Percentiles rank a stretch among this genome's conserved stretches.
These are phyloP conservation scores for Chrosomus eos DNA, from an alignment of 2,797 vertebrate species.

Conservation along the genomic window DNA sequence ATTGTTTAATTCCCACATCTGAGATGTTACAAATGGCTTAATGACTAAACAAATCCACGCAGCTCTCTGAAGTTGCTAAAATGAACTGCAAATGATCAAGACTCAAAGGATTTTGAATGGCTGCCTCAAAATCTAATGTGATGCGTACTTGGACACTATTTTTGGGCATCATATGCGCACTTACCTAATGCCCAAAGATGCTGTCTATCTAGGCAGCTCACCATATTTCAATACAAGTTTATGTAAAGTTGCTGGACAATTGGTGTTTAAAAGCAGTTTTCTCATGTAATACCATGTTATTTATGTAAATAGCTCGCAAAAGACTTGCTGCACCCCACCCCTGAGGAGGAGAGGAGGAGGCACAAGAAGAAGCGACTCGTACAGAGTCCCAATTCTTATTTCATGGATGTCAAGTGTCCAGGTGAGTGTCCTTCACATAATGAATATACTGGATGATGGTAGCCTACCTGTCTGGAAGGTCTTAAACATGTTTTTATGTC, in stretches of 20 bases:
- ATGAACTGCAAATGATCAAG: background rate
- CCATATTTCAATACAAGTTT: background rate
- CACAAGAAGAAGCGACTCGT: conserved; percentile 96
- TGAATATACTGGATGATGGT: background rate
- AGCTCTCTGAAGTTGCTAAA: background rate
- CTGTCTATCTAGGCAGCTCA: background rate
- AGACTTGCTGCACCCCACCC: conserved; percentile 92
- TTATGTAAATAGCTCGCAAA: conserved; percentile 83
- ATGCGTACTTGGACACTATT: background rate
- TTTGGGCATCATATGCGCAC: background rate
- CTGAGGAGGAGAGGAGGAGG: conserved; percentile 92
- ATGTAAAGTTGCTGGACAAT: background rate
- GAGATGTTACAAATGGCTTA: background rate
- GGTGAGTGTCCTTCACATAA: conserved; percentile 69
- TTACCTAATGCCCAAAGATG: background rate
- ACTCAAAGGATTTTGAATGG: background rate
- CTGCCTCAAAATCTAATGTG: background rate
- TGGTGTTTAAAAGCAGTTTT: background rate
- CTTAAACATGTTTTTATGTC: background rate
- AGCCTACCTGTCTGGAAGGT: no score
- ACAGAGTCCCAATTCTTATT: conserved; percentile 94
- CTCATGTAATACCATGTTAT: background rate
- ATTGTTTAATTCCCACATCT: background rate
- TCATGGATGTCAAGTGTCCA: conserved; percentile 95
- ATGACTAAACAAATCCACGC: no score